Evolutionary conservation across 2,113 vertebrate species (phyloP).

Genomic region (Upupa epops): DNA sequence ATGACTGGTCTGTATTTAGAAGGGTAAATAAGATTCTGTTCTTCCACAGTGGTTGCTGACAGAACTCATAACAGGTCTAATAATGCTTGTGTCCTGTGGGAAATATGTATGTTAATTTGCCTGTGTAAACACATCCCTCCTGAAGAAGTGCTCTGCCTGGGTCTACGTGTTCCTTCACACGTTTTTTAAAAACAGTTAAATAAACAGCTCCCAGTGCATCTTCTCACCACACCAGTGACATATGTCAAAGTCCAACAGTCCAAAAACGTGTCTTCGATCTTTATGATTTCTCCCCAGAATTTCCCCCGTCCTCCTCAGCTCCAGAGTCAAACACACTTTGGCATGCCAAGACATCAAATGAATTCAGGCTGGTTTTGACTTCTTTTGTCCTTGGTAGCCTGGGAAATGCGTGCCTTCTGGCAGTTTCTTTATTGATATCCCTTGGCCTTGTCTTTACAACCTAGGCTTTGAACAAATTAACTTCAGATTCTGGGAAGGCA

Average conservation of each 20-base stretch:
- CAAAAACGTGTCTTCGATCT: not conserved
- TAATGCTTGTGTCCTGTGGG: conserved; percentile 50
- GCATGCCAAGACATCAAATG: fast-evolving
- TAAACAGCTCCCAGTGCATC: not conserved
- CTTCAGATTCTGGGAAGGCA: not conserved
- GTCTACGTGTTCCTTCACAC: not conserved
- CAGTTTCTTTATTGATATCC: not conserved
- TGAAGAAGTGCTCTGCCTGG: not conserved
- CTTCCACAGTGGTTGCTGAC: not conserved
- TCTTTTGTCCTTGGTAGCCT: not conserved
- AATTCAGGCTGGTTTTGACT: not conserved
- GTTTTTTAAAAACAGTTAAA: not conserved
- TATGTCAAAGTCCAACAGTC: not conserved
- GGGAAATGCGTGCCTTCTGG: not conserved
- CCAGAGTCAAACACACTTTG: not conserved
- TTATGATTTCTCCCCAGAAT: not conserved
- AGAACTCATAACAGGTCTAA: conserved; percentile 28
- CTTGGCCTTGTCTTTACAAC: not conserved
- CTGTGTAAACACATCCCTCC: not conserved
- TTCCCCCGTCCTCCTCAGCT: not conserved
- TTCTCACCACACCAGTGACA: not conserved
- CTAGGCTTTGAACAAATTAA: not conserved
- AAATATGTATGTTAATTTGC: conserved; percentile 63
- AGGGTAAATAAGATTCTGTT: conserved; percentile 19
- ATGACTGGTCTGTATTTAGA: not conserved